A percentile compares a stretch with the other conserved stretches of the same genome.
Conservation (phyloP, 2,113 vertebrate species). For the Esox niger region DNA sequence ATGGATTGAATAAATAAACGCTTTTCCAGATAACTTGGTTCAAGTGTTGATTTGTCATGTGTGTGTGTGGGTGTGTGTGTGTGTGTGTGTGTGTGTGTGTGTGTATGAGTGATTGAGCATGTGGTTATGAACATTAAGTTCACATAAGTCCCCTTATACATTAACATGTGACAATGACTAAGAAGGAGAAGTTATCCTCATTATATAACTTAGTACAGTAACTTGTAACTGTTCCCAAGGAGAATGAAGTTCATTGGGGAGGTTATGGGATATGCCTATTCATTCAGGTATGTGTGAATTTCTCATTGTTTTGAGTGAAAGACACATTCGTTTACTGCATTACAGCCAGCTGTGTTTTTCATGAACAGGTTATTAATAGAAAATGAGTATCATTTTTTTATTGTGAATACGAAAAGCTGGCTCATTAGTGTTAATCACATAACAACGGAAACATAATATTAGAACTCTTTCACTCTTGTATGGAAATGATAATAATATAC, state of each 20-base stretch:
- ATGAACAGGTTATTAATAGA: neutral
- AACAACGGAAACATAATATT: too few relatives aligned
- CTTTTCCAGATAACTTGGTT: too few relatives aligned
- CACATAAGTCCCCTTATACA: slow-evolving; percentile 19
- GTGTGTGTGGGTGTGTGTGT: slow-evolving; percentile 28
- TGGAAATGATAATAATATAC: too few relatives aligned
- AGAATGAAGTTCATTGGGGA: slow-evolving; percentile 38
- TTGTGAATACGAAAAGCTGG: neutral
- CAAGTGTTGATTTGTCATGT: slow-evolving; percentile 8
- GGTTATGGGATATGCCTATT: neutral
- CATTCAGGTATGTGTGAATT: slow-evolving; percentile 49
- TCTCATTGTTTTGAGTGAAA: neutral
- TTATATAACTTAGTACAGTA: neutral
- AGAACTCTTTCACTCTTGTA: too few relatives aligned
- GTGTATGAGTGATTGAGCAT: slow-evolving; percentile 29
- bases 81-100: slow-evolving; percentile 27
- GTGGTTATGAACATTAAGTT: neutral
- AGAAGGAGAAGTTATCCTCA: neutral
- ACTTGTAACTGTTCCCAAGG: neutral
- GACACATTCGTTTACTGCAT: too few relatives aligned
- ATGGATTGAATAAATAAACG: neutral
- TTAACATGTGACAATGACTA: slow-evolving; percentile 54
- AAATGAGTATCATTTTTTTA: neutral
- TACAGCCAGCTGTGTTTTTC: neutral
- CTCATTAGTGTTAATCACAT: too few relatives aligned